Base-by-base conservation (phyloP, 2,113 vertebrate species). In the Trichomycterus rosablanca region DNA sequence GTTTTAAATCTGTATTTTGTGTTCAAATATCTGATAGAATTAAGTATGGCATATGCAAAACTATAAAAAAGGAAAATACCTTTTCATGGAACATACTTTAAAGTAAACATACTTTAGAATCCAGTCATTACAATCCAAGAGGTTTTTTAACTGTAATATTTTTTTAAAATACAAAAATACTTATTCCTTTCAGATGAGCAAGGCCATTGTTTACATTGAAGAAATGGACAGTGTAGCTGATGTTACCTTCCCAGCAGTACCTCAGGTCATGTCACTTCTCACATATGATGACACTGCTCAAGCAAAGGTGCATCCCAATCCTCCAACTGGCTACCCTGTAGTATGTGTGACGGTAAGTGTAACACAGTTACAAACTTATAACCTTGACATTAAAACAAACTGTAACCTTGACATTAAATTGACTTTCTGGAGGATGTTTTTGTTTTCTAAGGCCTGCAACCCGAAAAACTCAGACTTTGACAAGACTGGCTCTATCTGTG, bases 181-280 rank as follows among this genome's bases (percentile, higher is more conserved):
- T n/a, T n/a, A n/a, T n/a, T n/a, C n/a, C n/a, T n/a, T n/a, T n/a
- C n/a, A 93, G 91, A 63, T 76, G 42, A 80, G 74, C 60, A 93
- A 92, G 74, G 90, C 88, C 43, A 89, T 90, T 66, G 86, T 93
- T 46, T 91, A 91, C 50, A 90, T 93, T n/a, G 91, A 93, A 70
- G 90, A 92, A 78, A 81, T 80, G 64, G 84, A 81, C 73, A 91
- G 87, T 70, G 83, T 92, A 83, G 90, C 90, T 18, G 90, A 91
- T 46, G 89, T 91, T 51, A 92, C 89, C 28, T 93, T 93, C 74
- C 90, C 91, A 2, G 89, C 91, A 1, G 78, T 91, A 11, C 91
- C 91, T 59, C 83, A 89, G 72, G 80, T 92, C 35, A 78, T 83
- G 30, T 93, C 91, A 2, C 78, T 93, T 22, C 71, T 92, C 63